These are phyloP conservation scores for Drosophila colorata DNA, from an alignment of 2,888 invertebrate genomes.

Conservation along the genomic window DNA sequence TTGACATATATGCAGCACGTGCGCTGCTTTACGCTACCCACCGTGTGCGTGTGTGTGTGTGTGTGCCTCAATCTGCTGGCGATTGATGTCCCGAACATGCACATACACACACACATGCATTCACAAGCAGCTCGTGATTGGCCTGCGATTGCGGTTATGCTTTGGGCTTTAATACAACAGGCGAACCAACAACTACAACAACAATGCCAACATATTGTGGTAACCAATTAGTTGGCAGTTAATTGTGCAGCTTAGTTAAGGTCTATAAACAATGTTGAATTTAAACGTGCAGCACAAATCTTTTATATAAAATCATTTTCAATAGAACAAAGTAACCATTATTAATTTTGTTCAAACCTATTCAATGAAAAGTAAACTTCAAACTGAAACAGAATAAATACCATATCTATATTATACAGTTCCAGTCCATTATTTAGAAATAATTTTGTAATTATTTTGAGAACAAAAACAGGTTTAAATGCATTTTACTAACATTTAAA, in stretches of 20 bases:
- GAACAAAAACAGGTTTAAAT: too few species aligned
- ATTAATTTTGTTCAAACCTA: too few species aligned
- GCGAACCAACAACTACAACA: neutral
- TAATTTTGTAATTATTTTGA: too few species aligned
- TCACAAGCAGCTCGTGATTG: conserved; percentile 37
- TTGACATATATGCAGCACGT: conserved; percentile 78
- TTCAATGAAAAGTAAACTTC: too few species aligned
- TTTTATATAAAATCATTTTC: neutral
- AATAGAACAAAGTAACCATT: too few species aligned
- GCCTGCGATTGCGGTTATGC: conserved; percentile 27
- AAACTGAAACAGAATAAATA: too few species aligned
- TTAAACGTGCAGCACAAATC: neutral
- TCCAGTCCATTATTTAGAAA: too few species aligned
- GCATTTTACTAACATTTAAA: too few species aligned
- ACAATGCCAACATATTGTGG: conserved; percentile 18
- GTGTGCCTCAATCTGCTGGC: conserved; percentile 41
- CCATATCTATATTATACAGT: too few species aligned
- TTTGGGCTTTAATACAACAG: conserved; percentile 12
- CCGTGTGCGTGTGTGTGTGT: conserved; percentile 5
- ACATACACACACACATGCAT: conserved; percentile 17
- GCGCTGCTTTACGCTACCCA: conserved; percentile 29
- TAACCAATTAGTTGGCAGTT: conserved; percentile 31
- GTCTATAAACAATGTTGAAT: neutral
- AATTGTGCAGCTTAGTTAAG: conserved; percentile 7
- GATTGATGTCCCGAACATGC: conserved; percentile 50